Conservation (phyloP, 2,888 invertebrate genomes). For the Odontocerum albicorne region DNA sequence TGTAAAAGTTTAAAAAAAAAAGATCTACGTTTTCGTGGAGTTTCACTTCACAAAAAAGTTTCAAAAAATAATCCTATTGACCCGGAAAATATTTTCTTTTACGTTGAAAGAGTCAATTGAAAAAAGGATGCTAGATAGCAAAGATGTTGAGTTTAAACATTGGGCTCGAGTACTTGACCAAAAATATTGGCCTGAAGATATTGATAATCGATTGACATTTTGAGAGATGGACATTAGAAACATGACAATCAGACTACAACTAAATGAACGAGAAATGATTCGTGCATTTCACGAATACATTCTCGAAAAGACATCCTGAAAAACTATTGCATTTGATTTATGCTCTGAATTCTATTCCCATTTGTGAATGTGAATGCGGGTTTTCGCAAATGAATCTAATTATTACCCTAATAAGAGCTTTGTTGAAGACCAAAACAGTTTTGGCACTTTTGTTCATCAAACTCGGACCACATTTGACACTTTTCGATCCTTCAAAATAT, state of each 20-base stretch:
- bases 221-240: not conserved
- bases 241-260: not conserved
- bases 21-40: no score
- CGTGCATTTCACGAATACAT: not conserved
- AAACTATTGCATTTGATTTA: not conserved
- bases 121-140: not conserved
- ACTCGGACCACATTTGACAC: no score
- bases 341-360: not conserved
- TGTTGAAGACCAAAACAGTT: not conserved
- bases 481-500: no score
- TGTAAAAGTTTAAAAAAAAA: no score
- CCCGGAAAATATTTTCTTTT: not conserved
- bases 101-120: not conserved
- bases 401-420: constrained; percentile 1
- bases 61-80: not conserved
- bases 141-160: constrained; percentile 3
- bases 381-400: not conserved
- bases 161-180: no score
- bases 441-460: no score
- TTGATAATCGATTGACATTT: not conserved
- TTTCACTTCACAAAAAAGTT: constrained; percentile 2
- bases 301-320: not conserved
- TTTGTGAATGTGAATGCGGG: no score
- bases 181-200: no score
- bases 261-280: constrained; percentile 2